Conservation (phyloP, 2,797 vertebrate species). For the Setipinna tenuifilis region DNA sequence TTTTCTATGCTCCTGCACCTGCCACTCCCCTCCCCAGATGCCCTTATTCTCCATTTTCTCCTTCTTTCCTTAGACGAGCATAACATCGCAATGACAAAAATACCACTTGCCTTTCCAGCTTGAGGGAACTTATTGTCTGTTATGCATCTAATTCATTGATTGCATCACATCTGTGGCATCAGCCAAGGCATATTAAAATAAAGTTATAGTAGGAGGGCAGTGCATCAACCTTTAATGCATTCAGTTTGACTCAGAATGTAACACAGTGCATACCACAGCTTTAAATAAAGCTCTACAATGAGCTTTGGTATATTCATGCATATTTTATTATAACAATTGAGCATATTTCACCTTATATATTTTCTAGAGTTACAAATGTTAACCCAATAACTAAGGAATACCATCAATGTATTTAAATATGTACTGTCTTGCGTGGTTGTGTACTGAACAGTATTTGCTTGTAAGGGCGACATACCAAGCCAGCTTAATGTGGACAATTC, state of each 20-base stretch:
- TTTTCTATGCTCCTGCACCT: constrained; percentile 68
- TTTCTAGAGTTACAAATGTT: background rate
- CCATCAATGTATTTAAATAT: background rate
- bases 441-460: background rate
- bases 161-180: background rate
- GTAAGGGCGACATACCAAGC: background rate
- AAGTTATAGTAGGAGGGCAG: background rate
- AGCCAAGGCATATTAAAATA: background rate
- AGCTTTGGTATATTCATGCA: background rate
- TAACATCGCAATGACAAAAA: background rate
- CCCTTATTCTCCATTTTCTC: constrained; percentile 55
- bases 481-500: constrained; percentile 45
- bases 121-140: background rate
- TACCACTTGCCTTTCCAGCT: background rate
- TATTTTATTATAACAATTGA: background rate
- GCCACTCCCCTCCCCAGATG: constrained; percentile 70
- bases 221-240: background rate
- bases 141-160: background rate
- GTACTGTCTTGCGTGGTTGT: background rate
- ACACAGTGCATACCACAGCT: background rate
- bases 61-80: constrained; percentile 33
- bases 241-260: background rate
- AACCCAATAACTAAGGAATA: background rate
- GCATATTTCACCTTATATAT: background rate
- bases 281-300: background rate